phyloP scores from a whole-genome alignment of 2,888 invertebrate genomes.

The Caradrina kadenii region DNA sequence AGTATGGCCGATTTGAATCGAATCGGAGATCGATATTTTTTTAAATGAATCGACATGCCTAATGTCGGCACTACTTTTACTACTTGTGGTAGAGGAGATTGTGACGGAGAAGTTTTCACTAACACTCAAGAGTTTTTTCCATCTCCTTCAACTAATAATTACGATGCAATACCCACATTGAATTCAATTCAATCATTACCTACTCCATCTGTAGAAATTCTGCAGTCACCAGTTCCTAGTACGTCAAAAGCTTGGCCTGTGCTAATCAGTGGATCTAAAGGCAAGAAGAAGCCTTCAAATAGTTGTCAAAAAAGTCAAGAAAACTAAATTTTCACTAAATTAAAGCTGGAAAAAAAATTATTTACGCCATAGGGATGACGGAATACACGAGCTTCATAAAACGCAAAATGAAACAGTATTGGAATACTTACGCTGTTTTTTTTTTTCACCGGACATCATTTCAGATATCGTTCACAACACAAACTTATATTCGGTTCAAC shows the following conservation, averaged over 20 bases:
- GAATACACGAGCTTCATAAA: constrained; percentile 1
- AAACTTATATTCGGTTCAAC: constrained; percentile 6
- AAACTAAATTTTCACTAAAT: too few species aligned
- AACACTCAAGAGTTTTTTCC: constrained; percentile 7
- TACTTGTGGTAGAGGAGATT: too few species aligned
- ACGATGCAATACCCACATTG: too few species aligned
- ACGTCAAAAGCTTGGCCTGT: too few species aligned
- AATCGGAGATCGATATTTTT: too few species aligned
- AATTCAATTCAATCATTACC: too few species aligned
- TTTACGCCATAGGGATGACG: constrained; percentile 1
- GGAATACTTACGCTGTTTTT: constrained; percentile 5
- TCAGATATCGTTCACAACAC: constrained; percentile 8
- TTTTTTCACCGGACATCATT: constrained; percentile 11
- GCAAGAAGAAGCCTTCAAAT: not conserved
- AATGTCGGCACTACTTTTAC: too few species aligned
- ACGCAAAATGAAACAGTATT: constrained; percentile 1
- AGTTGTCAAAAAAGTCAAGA: too few species aligned
- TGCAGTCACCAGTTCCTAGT: too few species aligned
- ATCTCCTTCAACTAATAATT: not conserved
- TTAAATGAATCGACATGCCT: too few species aligned
- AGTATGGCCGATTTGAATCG: too few species aligned
- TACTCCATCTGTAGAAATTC: too few species aligned
- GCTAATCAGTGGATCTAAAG: not conserved
- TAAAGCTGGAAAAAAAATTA: not conserved
- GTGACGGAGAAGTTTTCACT: not conserved